These are phyloP conservation scores for Adelosebastes latens DNA, from an alignment of 2,797 vertebrate species.

Conservation along the genomic window DNA sequence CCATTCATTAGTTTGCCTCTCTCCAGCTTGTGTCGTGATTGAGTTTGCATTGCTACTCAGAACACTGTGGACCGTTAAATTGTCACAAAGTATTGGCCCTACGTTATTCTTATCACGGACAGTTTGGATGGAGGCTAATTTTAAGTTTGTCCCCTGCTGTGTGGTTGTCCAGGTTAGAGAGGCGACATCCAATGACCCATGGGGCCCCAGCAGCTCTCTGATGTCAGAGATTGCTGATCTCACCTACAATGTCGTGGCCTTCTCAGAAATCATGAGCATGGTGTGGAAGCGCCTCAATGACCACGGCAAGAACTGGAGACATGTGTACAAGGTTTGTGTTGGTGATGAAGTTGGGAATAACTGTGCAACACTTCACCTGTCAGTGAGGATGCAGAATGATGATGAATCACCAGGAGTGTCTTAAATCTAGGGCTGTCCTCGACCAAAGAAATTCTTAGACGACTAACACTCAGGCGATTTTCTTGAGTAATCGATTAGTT, in stretches of 20 bases:
- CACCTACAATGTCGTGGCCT: slow-evolving; percentile 95
- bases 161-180: slow-evolving; percentile 83
- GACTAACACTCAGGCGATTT: too few relatives aligned
- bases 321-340: slow-evolving; percentile 91
- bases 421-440: not conserved
- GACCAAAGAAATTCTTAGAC: too few relatives aligned
- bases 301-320: slow-evolving; percentile 96
- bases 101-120: not conserved
- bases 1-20: slow-evolving; percentile 24
- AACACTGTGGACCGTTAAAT: slow-evolving; percentile 7
- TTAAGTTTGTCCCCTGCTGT: slow-evolving; percentile 2
- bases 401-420: not conserved
- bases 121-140: not conserved
- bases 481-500: too few relatives aligned
- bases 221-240: slow-evolving; percentile 96
- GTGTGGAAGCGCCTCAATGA: slow-evolving; percentile 96
- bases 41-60: slow-evolving; percentile 14
- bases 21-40: slow-evolving; percentile 14
- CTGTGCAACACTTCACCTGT: not conserved
- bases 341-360: not conserved
- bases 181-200: slow-evolving; percentile 94
- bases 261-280: slow-evolving; percentile 98
- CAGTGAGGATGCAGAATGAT: not conserved
- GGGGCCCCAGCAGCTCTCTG: slow-evolving; percentile 94
- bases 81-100: slow-evolving; percentile 7